Conservation (phyloP, 2,888 invertebrate genomes). For the Lasioglossum lativentre region DNA sequence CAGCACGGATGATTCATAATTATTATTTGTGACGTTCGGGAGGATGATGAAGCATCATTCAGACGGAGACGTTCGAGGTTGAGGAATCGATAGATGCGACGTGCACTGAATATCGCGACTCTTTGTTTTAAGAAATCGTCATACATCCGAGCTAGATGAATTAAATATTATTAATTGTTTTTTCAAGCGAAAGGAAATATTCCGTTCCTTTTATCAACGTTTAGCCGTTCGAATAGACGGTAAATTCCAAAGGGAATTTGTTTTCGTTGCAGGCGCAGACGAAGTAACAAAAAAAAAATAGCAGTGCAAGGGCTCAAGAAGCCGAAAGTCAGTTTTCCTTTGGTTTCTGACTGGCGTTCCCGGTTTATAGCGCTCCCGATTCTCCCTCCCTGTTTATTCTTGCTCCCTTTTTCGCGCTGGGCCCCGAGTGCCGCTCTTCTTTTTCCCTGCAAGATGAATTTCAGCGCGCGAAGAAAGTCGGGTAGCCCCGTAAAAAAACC, state of each 20-base stretch:
- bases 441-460: constrained; percentile 47
- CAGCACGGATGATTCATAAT: not conserved
- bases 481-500: constrained; percentile 23
- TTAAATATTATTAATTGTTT: not conserved
- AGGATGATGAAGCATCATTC: not conserved
- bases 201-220: not conserved
- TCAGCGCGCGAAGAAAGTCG: constrained; percentile 46
- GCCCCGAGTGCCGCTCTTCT: not conserved
- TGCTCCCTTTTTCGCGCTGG: not conserved
- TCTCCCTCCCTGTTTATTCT: constrained; percentile 2
- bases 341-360: constrained; percentile 8
- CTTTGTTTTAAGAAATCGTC: no score
- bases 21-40: not conserved
- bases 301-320: no score
- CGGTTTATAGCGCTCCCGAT: not conserved
- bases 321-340: constrained; percentile 2
- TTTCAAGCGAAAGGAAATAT: not conserved
- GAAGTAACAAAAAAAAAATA: no score
- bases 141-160: no score
- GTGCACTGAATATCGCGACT: not conserved
- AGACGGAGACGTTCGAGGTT: not conserved
- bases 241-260: not conserved
- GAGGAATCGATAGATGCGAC: not conserved
- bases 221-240: not conserved
- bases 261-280: not conserved